Evolutionary conservation across 2,113 vertebrate genomes (phyloP).

Genomic region (Hemicordylus capensis): DNA sequence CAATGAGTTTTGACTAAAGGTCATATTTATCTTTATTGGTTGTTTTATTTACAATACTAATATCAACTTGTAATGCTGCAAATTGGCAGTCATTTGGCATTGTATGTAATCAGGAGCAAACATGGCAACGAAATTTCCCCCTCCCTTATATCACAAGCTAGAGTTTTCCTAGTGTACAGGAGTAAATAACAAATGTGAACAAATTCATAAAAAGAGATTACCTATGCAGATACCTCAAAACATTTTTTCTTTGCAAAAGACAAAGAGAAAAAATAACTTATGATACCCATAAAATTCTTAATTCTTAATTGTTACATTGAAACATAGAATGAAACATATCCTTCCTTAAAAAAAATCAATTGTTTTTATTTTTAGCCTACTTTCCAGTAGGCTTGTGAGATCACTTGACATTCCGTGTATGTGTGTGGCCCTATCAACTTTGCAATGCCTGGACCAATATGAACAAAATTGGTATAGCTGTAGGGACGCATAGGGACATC

Average conservation of each 20-base stretch:
- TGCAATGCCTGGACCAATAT: too few relatives aligned
- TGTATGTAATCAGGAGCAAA: constrained; percentile 1
- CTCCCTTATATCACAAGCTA: background rate
- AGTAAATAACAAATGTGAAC: background rate
- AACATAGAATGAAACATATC: background rate
- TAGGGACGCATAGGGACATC: too few relatives aligned
- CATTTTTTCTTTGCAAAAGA: background rate
- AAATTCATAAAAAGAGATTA: background rate
- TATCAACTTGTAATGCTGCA: background rate
- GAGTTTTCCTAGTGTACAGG: background rate
- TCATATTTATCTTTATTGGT: background rate
- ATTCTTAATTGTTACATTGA: background rate
- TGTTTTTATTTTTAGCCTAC: background rate
- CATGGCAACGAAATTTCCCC: too few relatives aligned
- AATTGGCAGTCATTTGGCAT: background rate
- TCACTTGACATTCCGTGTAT: too few relatives aligned
- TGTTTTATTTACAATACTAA: constrained; percentile 13
- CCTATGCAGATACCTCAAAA: background rate
- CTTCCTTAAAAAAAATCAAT: background rate
- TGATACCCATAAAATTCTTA: too few relatives aligned
- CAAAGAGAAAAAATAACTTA: too few relatives aligned
- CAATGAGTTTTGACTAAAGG: constrained; percentile 2
- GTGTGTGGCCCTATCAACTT: too few relatives aligned
- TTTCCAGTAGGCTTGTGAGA: too few relatives aligned
- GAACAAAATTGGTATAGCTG: too few relatives aligned